Conservation (phyloP, 2,113 vertebrate species). For the Cheilinus undulatus region DNA sequence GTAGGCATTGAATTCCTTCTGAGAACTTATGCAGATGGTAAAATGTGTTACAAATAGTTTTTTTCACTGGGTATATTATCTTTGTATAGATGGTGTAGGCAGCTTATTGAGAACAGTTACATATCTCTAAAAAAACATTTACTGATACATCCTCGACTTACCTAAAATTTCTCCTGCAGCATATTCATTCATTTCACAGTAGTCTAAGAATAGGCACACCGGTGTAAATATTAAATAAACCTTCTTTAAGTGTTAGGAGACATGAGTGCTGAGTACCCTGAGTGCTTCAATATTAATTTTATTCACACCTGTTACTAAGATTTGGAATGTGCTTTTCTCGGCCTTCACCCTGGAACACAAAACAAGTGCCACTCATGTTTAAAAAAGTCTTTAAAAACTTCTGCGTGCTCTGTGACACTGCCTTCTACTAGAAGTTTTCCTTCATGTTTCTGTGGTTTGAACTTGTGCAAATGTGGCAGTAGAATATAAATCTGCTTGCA, state of each 20-base stretch:
- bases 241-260: not conserved
- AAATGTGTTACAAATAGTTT: not conserved
- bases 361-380: constrained; percentile 28
- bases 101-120: constrained; percentile 11
- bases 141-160: constrained; percentile 10
- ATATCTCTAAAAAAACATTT: not conserved
- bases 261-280: not conserved
- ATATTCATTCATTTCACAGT: constrained; percentile 41
- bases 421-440: constrained; percentile 34
- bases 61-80: not conserved
- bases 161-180: constrained; percentile 11
- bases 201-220: constrained; percentile 45
- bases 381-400: constrained; percentile 4
- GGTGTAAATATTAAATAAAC: constrained; percentile 16
- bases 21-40: not conserved
- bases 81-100: constrained; percentile 4
- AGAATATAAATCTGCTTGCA: constrained; percentile 31
- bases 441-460: constrained; percentile 31
- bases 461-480: constrained; percentile 41
- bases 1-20: constrained; percentile 19
- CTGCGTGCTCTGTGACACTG: not conserved
- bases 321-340: constrained; percentile 30
- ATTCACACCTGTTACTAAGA: constrained; percentile 13
- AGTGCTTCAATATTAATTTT: constrained; percentile 26
- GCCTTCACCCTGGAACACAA: constrained; percentile 21